These are phyloP conservation scores for Actinia equina DNA, from an alignment of 64 coral and sea anemone species.

Conservation along the genomic window DNA sequence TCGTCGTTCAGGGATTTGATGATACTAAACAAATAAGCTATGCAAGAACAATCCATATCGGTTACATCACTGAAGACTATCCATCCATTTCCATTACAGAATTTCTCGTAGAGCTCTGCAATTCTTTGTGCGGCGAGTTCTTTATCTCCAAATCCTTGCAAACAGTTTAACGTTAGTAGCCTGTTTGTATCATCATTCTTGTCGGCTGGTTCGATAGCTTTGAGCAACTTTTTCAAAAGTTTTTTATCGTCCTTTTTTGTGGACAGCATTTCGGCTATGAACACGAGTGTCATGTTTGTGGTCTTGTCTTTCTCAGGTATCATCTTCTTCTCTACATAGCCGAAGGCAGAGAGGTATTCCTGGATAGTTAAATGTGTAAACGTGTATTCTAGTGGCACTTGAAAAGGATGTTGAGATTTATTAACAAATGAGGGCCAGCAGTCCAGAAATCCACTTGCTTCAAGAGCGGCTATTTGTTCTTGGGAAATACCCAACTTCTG, in stretches of 20 bases:
- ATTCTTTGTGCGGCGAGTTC: neutral
- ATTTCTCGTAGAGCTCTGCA: neutral
- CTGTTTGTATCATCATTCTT: neutral
- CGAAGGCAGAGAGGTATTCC: conserved; percentile 10
- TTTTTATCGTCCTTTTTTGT: neutral
- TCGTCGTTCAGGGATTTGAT: neutral
- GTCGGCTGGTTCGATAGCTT: neutral
- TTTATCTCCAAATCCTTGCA: neutral
- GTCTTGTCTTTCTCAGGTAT: neutral
- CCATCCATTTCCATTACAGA: neutral
- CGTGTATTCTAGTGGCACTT: neutral
- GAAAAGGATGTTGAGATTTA: neutral
- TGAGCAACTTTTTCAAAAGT: neutral
- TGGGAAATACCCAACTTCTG: neutral
- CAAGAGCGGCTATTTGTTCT: neutral
- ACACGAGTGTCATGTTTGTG: neutral
- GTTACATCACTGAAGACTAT: neutral
- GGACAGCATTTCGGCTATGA: conserved; percentile 27
- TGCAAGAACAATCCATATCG: neutral
- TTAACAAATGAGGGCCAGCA: neutral
- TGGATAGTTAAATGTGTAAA: conserved; percentile 29
- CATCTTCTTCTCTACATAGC: neutral
- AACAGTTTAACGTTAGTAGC: neutral
- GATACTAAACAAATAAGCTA: neutral
- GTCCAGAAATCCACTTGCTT: conserved; percentile 7